Evolutionary conservation across 2,888 invertebrate species (phyloP).

Genomic region (Lordiphosa andalusiaca): DNA sequence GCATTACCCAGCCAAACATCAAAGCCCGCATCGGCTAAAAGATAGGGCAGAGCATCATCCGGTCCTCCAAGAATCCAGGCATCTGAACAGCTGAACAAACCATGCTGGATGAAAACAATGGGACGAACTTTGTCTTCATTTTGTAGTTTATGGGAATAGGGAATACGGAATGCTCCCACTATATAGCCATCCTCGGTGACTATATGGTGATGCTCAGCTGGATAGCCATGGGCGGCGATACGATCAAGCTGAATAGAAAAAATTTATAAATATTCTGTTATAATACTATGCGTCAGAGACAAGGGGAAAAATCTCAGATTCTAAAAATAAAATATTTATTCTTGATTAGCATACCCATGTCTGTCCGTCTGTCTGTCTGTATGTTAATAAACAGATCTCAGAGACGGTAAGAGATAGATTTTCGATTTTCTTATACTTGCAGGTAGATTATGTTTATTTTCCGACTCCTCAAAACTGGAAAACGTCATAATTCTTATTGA

Average conservation of each 20-base stretch:
- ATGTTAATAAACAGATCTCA: too few species aligned
- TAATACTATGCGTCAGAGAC: too few species aligned
- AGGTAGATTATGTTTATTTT: too few species aligned
- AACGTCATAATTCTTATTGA: too few species aligned
- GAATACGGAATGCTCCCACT: slow-evolving; percentile 73
- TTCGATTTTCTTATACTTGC: too few species aligned
- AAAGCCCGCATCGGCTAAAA: slow-evolving; percentile 74
- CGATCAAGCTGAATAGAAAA: slow-evolving; percentile 48
- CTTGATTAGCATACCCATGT: too few species aligned
- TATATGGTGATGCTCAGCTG: slow-evolving; percentile 84
- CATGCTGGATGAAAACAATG: slow-evolving; percentile 82
- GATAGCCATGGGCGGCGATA: slow-evolving; percentile 81
- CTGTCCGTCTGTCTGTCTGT: too few species aligned
- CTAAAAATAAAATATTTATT: too few species aligned
- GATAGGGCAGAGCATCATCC: slow-evolving; percentile 58
- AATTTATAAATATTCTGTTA: neutral
- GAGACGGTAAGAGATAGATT: too few species aligned
- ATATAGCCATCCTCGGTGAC: slow-evolving; percentile 72
- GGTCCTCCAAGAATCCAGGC: slow-evolving; percentile 70
- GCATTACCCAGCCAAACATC: slow-evolving; percentile 78
- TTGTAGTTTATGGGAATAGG: slow-evolving; percentile 56
- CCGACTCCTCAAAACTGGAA: too few species aligned
- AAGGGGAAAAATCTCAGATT: too few species aligned
- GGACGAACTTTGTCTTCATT: slow-evolving; percentile 56
- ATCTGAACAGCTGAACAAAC: slow-evolving; percentile 69